Percentiles rank a stretch among this genome's conserved stretches.
These are phyloP conservation scores for Drosophila elegans DNA, from an alignment of 1,140 invertebrate genomes.

Conservation along the genomic window DNA sequence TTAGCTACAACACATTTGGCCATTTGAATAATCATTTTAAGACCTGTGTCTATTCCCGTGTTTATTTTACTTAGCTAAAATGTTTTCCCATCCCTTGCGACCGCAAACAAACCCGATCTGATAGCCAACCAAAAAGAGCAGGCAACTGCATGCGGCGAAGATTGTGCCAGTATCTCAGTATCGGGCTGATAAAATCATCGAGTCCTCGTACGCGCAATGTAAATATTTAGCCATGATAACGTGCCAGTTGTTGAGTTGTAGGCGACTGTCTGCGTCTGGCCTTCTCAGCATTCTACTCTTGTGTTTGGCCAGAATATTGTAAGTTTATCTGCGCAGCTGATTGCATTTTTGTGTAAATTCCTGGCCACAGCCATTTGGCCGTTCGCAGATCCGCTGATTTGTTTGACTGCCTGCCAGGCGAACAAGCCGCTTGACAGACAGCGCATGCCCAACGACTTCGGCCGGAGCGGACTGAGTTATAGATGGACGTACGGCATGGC, in stretches of 20 bases:
- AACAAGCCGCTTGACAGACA: conserved; percentile 23
- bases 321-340: conserved; percentile 61
- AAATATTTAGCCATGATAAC: conserved; percentile 70
- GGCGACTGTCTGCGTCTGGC: conserved; percentile 1
- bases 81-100: no score
- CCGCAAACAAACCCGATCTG: not conserved
- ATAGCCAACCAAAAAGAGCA: conserved; percentile 46
- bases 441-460: conserved; percentile 38
- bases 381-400: not conserved
- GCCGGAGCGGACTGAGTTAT: conserved; percentile 27
- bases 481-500: conserved; percentile 5
- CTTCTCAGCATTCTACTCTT: conserved; percentile 2
- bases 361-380: conserved; percentile 33
- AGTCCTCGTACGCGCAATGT: conserved; percentile 45
- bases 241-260: conserved; percentile 50
- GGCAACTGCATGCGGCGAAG: conserved; percentile 10
- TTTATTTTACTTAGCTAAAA: no score
- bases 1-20: no score
- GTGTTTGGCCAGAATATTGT: conserved; percentile 38
- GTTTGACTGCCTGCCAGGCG: conserved; percentile 9
- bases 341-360: conserved; percentile 78
- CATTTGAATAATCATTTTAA: no score
- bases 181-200: conserved; percentile 61
- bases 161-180: conserved; percentile 23
- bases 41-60: no score